A percentile compares a stretch with the other conserved stretches of the same genome.
Conservation (phyloP, 2,888 invertebrate species). For the Pollenia griseotomentosa region DNA sequence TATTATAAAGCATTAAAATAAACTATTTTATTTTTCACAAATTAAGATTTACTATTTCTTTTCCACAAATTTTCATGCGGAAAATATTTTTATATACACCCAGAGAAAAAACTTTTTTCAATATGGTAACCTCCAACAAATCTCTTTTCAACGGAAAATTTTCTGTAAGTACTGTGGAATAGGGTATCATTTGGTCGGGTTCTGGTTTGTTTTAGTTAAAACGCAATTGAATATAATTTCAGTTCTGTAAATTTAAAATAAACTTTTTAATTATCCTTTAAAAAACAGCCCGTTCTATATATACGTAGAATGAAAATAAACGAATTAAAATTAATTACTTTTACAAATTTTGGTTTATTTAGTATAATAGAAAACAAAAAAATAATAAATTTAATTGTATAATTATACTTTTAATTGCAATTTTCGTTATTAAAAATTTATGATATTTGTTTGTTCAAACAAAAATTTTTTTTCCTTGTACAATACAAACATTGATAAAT, state of each 20-base stretch:
- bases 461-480: not conserved
- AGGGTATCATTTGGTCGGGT: too few species aligned
- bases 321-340: conserved; percentile 40
- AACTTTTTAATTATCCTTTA: not conserved
- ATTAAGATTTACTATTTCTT: too few species aligned
- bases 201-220: too few species aligned
- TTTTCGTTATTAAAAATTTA: conserved; percentile 23
- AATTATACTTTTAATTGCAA: conserved; percentile 16
- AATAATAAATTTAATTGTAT: not conserved
- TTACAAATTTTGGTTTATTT: conserved; percentile 10
- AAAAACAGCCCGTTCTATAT: not conserved
- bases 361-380: not conserved
- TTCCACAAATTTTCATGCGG: too few species aligned
- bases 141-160: too few species aligned
- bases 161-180: too few species aligned
- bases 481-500: conserved; percentile 1
- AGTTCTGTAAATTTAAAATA: not conserved
- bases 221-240: too few species aligned
- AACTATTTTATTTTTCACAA: too few species aligned
- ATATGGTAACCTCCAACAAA: too few species aligned
- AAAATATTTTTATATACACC: too few species aligned
- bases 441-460: not conserved
- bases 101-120: too few species aligned
- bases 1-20: too few species aligned
- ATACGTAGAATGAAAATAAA: conserved; percentile 15